These are phyloP conservation scores for Alviniconcha marisindica DNA, from an alignment of 1,140 invertebrate genomes.

Conservation along the genomic window DNA sequence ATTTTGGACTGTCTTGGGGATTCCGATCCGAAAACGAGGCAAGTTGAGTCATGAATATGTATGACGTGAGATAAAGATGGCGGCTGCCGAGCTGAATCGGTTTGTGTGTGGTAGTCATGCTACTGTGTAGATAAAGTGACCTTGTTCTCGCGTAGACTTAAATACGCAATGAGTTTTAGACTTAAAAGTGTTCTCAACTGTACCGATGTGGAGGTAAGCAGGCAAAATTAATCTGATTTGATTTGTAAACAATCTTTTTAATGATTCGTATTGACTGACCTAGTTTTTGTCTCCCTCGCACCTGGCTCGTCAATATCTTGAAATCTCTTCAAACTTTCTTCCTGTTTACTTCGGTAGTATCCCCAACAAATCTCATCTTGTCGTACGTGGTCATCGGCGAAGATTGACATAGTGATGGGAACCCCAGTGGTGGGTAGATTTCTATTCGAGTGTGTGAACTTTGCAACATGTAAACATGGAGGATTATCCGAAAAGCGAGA, in stretches of 20 bases:
- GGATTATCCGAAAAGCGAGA: background rate
- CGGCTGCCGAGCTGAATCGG: constrained; percentile 21
- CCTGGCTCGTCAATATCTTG: constrained; percentile 8
- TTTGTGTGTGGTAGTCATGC: background rate
- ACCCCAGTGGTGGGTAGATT: background rate
- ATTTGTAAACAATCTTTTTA: background rate
- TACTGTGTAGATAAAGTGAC: constrained; percentile 27
- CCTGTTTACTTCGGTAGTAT: background rate
- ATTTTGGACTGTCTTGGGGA: no score
- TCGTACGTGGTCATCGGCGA: background rate
- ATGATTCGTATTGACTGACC: constrained; percentile 30
- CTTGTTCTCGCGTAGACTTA: background rate
- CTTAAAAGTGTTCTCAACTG: background rate
- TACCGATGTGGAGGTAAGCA: constrained; percentile 30
- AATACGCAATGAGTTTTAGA: constrained; percentile 26
- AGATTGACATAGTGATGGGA: background rate
- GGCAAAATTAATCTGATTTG: background rate
- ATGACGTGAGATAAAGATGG: constrained; percentile 35
- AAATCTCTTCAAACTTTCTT: constrained; percentile 21
- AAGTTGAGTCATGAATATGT: constrained; percentile 35
- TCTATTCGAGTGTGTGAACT: background rate
- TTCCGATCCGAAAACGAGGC: constrained; percentile 10
- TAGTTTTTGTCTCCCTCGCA: constrained; percentile 26
- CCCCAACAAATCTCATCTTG: background rate
- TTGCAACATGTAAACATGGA: background rate